A percentile compares a stretch with the other conserved stretches of the same genome.
These are phyloP conservation scores for Liopterus haemorrhoidalis DNA, from an alignment of 2,888 invertebrate genomes.

Conservation along the genomic window DNA sequence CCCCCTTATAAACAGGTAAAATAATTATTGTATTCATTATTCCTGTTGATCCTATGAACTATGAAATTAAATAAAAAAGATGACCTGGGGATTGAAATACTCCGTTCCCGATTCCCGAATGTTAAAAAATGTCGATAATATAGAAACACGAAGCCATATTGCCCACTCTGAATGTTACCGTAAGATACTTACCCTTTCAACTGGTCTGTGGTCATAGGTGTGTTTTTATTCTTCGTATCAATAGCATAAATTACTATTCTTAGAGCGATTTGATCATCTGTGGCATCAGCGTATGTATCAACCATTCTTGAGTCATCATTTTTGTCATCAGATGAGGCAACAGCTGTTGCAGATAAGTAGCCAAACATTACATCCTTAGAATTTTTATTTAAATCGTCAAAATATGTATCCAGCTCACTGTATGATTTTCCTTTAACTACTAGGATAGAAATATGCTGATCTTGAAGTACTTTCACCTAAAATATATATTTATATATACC, in stretches of 20 bases:
- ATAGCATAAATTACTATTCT: constrained; percentile 32
- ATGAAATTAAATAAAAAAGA: too few relatives aligned
- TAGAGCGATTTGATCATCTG: constrained; percentile 25
- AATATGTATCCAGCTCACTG: constrained; percentile 43
- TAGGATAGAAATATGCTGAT: constrained; percentile 46
- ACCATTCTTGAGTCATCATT: too few relatives aligned
- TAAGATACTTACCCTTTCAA: constrained; percentile 28
- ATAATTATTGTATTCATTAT: too few relatives aligned
- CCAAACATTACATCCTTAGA: constrained; percentile 47
- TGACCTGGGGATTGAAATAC: too few relatives aligned
- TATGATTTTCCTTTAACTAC: constrained; percentile 45
- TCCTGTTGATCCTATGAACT: too few relatives aligned
- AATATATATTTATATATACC: too few relatives aligned
- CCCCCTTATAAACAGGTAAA: too few relatives aligned
- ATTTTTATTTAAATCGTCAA: constrained; percentile 40
- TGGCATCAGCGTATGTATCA: too few relatives aligned
- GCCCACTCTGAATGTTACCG: too few relatives aligned
- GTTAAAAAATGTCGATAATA: too few relatives aligned
- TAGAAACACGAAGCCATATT: too few relatives aligned
- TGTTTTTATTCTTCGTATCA: constrained; percentile 20
- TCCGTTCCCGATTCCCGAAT: too few relatives aligned
- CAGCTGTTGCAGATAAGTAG: constrained; percentile 44
- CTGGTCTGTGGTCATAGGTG: constrained; percentile 22
- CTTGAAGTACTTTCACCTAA: constrained; percentile 47
- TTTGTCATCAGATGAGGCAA: constrained; percentile 37